phyloP scores from a whole-genome alignment of 2,888 invertebrate species.

The Suillia variegata region DNA sequence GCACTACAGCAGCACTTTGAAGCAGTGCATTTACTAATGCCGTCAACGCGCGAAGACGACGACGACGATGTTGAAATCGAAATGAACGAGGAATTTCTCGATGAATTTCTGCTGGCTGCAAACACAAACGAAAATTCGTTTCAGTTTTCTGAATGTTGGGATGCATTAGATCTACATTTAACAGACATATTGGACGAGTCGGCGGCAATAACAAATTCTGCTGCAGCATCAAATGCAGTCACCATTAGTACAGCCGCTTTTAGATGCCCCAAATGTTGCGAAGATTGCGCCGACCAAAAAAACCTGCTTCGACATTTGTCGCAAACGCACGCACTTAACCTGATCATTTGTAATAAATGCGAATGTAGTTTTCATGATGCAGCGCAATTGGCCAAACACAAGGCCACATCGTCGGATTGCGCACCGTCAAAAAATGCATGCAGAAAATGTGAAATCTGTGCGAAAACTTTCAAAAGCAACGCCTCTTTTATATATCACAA shows the following conservation, averaged over 20 bases:
- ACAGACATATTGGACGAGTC: slow-evolving; percentile 32
- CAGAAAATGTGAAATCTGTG: slow-evolving; percentile 26
- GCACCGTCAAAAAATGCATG: no score
- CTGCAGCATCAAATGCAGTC: no score
- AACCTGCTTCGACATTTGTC: slow-evolving; percentile 34
- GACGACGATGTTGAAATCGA: slow-evolving; percentile 32
- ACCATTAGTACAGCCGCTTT: slow-evolving; percentile 19
- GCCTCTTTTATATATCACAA: slow-evolving; percentile 29
- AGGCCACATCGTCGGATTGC: no score
- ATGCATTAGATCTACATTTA: slow-evolving; percentile 36
- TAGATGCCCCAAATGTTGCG: slow-evolving; percentile 38
- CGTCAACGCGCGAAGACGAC: slow-evolving; percentile 10
- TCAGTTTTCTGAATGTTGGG: slow-evolving; percentile 42
- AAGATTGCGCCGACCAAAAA: slow-evolving; percentile 31
- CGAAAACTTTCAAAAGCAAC: background rate
- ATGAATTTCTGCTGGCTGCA: slow-evolving; percentile 40
- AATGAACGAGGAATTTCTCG: slow-evolving; percentile 44
- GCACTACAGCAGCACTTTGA: slow-evolving; percentile 28
- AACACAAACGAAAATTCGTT: slow-evolving; percentile 38
- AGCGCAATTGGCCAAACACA: no score
- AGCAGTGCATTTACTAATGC: slow-evolving; percentile 22
- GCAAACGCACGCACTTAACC: slow-evolving; percentile 28
- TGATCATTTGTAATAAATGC: no score
- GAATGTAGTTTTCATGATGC: no score
- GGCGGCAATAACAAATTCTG: no score